A percentile compares a stretch with the other conserved stretches of the same genome.
Conservation (phyloP, 2,888 invertebrate species). For the Rhagonycha lutea region DNA sequence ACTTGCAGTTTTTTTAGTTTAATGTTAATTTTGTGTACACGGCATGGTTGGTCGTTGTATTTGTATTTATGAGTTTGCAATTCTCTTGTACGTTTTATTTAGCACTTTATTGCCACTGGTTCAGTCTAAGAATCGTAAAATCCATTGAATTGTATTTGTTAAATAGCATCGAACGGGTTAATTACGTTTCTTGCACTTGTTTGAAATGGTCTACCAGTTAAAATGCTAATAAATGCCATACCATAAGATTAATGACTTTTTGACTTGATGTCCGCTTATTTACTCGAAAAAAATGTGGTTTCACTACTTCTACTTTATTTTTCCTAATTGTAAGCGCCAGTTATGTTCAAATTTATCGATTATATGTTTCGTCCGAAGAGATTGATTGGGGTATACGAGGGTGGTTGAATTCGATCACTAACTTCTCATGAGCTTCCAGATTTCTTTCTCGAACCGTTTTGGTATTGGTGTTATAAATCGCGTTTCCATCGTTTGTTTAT, state of each 20-base stretch:
- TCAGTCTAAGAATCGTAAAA: background rate
- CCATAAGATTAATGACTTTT: background rate
- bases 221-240: constrained; percentile 1
- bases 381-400: background rate
- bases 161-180: constrained; percentile 3
- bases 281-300: background rate
- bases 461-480: too few relatives aligned
- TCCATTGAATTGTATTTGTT: background rate
- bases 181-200: constrained; percentile 2
- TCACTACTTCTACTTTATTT: background rate
- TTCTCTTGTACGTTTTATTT: background rate
- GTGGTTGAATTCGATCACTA: background rate
- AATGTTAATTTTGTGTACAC: background rate
- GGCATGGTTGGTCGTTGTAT: background rate
- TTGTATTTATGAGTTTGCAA: background rate
- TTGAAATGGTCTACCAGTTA: background rate
- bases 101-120: background rate
- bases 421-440: background rate
- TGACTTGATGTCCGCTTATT: background rate
- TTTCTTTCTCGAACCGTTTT: background rate
- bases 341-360: background rate
- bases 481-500: background rate
- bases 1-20: background rate
- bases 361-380: background rate
- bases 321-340: background rate